Conservation (phyloP, 2,888 invertebrate species). For the Dione vanillae region DNA sequence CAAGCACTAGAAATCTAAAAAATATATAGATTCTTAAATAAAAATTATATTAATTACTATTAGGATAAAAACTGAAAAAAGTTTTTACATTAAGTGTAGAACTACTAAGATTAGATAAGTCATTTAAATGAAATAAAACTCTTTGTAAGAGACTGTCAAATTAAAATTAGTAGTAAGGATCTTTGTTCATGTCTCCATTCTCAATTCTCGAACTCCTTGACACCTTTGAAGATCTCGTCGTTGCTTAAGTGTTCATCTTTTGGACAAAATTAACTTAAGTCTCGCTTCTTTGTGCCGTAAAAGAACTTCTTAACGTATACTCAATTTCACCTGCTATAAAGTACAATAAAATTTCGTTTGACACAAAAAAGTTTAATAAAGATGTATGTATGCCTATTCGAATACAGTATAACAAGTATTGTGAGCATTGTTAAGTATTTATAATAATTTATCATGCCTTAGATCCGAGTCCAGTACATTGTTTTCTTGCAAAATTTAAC, state of each 20-base stretch:
- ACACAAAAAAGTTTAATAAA: not conserved
- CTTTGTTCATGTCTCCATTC: conserved; percentile 44
- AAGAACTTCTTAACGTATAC: conserved; percentile 11
- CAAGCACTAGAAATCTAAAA: conserved; percentile 20
- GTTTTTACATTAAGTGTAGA: not conserved
- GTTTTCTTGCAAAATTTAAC: conserved; percentile 42
- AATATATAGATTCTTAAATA: not conserved
- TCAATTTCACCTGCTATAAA: conserved; percentile 1
- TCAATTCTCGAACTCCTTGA: conserved; percentile 60
- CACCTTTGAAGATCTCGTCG: conserved; percentile 67
- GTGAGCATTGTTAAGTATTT: not conserved
- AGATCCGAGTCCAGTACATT: conserved; percentile 16
- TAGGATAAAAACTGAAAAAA: not conserved
- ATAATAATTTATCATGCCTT: not conserved
- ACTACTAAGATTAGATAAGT: not conserved
- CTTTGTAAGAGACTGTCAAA: not conserved
- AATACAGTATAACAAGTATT: not conserved
- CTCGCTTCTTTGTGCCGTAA: conserved; percentile 45
- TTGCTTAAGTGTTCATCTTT: conserved; percentile 59
- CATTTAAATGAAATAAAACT: not conserved
- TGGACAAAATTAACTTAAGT: conserved; percentile 59
- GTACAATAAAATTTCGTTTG: not conserved
- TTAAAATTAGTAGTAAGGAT: conserved; percentile 6
- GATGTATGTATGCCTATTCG: not conserved
- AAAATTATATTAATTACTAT: not conserved